Conservation (phyloP, 2,113 vertebrate species). For the Etheostoma spectabile region DNA sequence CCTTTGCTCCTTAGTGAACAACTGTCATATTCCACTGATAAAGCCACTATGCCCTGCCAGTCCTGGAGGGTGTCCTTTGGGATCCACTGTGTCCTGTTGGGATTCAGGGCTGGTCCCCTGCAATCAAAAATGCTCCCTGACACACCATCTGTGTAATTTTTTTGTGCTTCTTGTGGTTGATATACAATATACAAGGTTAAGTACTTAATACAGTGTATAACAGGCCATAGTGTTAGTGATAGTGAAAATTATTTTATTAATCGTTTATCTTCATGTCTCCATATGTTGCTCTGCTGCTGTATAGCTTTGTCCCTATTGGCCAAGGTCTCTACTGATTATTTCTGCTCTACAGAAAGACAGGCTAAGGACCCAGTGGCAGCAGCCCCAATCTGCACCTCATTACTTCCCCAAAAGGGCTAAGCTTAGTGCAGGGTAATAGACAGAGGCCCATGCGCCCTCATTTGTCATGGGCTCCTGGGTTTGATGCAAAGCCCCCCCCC, state of each 20-base stretch:
- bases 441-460: conserved; percentile 79
- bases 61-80: conserved; percentile 38
- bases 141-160: not conserved
- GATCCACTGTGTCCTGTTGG: conserved; percentile 27
- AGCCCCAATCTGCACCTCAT: conserved; percentile 80
- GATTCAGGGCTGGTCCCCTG: conserved; percentile 10
- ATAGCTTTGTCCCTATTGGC: conserved; percentile 52
- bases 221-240: not conserved
- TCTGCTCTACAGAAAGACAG: conserved; percentile 66
- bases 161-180: not conserved
- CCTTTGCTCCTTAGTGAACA: conserved; percentile 50
- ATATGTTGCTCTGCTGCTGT: conserved; percentile 50
- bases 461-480: conserved; percentile 85
- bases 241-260: conserved; percentile 30
- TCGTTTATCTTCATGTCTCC: conserved; percentile 53
- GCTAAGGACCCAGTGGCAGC: conserved; percentile 65
- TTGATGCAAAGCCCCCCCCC: conserved; percentile 81
- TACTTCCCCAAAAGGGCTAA: conserved; percentile 82
- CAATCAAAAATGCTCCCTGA: not conserved
- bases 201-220: not conserved
- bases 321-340: conserved; percentile 71
- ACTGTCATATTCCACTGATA: conserved; percentile 61
- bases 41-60: conserved; percentile 34
- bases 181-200: not conserved
- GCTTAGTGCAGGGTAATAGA: conserved; percentile 84